phyloP scores from a whole-genome alignment of 2,113 vertebrate genomes.

The Trinectes maculatus region DNA sequence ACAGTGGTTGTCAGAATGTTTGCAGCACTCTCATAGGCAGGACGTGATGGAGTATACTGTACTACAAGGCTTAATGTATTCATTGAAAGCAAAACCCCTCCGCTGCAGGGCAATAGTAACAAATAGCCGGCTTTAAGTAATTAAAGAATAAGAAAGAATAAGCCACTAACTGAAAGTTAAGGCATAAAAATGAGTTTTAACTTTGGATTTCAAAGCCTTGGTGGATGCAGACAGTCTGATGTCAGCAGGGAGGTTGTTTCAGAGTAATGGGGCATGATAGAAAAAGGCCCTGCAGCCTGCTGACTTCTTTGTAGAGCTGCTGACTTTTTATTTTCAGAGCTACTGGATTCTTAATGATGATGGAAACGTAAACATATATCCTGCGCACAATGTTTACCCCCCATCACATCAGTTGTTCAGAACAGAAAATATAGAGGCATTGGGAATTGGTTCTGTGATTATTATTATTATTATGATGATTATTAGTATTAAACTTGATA shows the following conservation, averaged over 20 bases:
- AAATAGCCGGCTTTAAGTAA: background rate
- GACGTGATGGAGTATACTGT: background rate
- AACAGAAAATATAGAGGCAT: slow-evolving; percentile 4
- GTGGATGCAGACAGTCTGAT: background rate
- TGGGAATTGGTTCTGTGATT: background rate
- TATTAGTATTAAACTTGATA: background rate
- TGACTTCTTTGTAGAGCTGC: background rate
- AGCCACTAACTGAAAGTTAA: background rate
- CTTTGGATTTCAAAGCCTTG: background rate
- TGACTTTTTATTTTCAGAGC: slow-evolving; percentile 26
- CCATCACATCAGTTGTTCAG: background rate
- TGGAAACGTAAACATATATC: slow-evolving; percentile 15
- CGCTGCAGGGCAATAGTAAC: background rate
- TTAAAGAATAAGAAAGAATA: background rate
- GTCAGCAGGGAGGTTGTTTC: slow-evolving; percentile 4
- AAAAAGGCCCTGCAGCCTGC: background rate
- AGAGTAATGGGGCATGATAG: background rate
- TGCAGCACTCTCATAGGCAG: background rate
- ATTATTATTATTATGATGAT: too few species aligned
- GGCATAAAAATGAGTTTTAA: background rate
- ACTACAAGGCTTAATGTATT: background rate
- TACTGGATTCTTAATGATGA: slow-evolving; percentile 16
- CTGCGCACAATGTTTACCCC: background rate
- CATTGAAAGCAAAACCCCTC: background rate
- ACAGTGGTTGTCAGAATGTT: background rate